Percentiles rank a stretch among this genome's conserved stretches.
phyloP scores from a whole-genome alignment of 2,797 vertebrate genomes.

The Acanthurus tractus region DNA sequence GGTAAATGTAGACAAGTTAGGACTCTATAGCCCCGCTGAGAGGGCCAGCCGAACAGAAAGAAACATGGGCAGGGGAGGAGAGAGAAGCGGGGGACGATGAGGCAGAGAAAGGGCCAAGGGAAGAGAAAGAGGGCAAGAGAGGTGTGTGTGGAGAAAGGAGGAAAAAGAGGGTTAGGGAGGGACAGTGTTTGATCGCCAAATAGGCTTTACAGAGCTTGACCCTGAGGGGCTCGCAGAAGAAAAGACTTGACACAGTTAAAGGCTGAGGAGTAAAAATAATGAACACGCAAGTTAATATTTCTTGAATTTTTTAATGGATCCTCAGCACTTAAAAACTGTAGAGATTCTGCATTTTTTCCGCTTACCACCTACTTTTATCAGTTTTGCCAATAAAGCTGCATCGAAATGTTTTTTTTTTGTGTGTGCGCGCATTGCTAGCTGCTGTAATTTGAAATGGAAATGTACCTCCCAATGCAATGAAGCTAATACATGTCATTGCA shows the following conservation, averaged over 20 bases:
- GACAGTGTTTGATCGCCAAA: slow-evolving; percentile 93
- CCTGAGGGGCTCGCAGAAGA: slow-evolving; percentile 89
- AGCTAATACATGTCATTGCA: slow-evolving; percentile 70
- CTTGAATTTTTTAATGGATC: slow-evolving; percentile 23
- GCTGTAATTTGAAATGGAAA: slow-evolving; percentile 79
- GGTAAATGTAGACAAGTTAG: slow-evolving; percentile 99
- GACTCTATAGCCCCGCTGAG: slow-evolving; percentile 92
- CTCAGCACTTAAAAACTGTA: slow-evolving; percentile 1
- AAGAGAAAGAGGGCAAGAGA: slow-evolving; percentile 64
- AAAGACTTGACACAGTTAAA: slow-evolving; percentile 59
- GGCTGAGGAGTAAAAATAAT: slow-evolving; percentile 46
- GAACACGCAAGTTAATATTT: slow-evolving; percentile 64
- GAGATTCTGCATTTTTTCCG: background rate
- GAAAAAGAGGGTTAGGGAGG: slow-evolving; percentile 59
- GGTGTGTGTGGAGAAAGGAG: slow-evolving; percentile 51
- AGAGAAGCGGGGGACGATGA: slow-evolving; percentile 41
- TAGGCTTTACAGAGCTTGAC: slow-evolving; percentile 93
- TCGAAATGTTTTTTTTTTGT: background rate
- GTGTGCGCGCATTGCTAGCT: slow-evolving; percentile 3
- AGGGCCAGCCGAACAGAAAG: slow-evolving; percentile 84
- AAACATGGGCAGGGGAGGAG: slow-evolving; percentile 42
- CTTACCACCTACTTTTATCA: slow-evolving; percentile 1
- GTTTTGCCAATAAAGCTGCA: background rate
- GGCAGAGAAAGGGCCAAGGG: slow-evolving; percentile 43
- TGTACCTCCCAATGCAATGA: slow-evolving; percentile 68